Evolutionary conservation across 2,888 invertebrate species (phyloP).

Genomic region (Rosalia funebris): DNA sequence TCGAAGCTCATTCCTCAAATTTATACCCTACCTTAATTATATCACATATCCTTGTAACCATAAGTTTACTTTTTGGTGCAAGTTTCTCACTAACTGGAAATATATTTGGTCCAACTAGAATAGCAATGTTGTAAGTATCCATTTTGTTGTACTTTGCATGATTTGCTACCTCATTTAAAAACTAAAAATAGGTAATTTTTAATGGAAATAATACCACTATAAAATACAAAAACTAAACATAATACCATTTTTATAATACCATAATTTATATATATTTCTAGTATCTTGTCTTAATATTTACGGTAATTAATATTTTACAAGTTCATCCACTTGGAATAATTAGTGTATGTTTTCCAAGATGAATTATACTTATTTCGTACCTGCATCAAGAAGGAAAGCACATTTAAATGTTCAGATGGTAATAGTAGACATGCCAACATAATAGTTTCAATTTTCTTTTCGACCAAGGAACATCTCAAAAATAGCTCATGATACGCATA

Average conservation of each 20-base stretch:
- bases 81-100: slow-evolving; percentile 78
- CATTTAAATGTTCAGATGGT: slow-evolving; percentile 80
- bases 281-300: background rate
- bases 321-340: too few species aligned
- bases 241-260: background rate
- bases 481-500: slow-evolving; percentile 79
- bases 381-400: slow-evolving; percentile 85
- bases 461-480: slow-evolving; percentile 72
- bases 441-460: slow-evolving; percentile 71
- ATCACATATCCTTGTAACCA: slow-evolving; percentile 50
- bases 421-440: slow-evolving; percentile 76
- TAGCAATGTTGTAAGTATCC: slow-evolving; percentile 84
- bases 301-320: too few species aligned
- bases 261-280: background rate
- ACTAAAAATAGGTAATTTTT: slow-evolving; percentile 62
- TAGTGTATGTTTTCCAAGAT: too few species aligned
- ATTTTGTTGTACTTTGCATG: slow-evolving; percentile 81
- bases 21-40: slow-evolving; percentile 50
- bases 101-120: slow-evolving; percentile 86
- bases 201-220: too few species aligned
- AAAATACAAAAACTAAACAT: slow-evolving; percentile 7
- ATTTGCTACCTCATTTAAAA: slow-evolving; percentile 76
- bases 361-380: slow-evolving; percentile 57
- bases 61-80: slow-evolving; percentile 66
- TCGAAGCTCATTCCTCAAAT: too few species aligned